Conservation (phyloP, 2,888 invertebrate species). For the Cancer borealis region DNA sequence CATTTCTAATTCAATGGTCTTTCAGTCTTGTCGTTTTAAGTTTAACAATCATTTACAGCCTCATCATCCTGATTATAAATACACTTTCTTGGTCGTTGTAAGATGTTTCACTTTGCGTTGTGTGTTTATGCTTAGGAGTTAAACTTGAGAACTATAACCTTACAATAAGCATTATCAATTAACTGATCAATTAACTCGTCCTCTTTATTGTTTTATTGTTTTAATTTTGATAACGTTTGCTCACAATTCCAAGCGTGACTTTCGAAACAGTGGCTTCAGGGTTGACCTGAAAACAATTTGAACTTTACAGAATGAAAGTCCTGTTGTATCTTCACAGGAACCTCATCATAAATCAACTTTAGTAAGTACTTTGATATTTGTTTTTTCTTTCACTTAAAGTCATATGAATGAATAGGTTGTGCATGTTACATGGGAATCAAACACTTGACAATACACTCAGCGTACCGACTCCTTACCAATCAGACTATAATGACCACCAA, state of each 20-base stretch:
- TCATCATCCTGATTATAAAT: neutral
- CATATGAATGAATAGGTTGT: neutral
- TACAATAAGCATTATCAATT: neutral
- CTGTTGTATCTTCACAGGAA: slow-evolving; percentile 50
- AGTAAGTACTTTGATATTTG: slow-evolving; percentile 47
- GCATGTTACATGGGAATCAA: neutral
- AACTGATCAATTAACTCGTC: neutral
- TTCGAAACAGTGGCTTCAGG: neutral
- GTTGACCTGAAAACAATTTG: neutral
- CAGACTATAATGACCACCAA: too few relatives aligned
- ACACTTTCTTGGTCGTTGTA: neutral
- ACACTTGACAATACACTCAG: neutral
- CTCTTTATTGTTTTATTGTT: neutral
- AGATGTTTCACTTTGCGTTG: neutral
- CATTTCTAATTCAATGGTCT: neutral
- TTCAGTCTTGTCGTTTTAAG: neutral
- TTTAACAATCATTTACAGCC: neutral
- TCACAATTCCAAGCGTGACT: neutral
- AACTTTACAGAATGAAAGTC: slow-evolving; percentile 61
- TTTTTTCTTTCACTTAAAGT: neutral
- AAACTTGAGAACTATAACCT: neutral
- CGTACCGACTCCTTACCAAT: too few relatives aligned
- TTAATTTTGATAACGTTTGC: neutral
- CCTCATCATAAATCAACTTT: slow-evolving; percentile 60
- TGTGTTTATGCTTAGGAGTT: neutral